A percentile compares a stretch with the other conserved stretches of the same genome.
Conservation (phyloP, 1,140 invertebrate species). For the Drosophila orena region DNA sequence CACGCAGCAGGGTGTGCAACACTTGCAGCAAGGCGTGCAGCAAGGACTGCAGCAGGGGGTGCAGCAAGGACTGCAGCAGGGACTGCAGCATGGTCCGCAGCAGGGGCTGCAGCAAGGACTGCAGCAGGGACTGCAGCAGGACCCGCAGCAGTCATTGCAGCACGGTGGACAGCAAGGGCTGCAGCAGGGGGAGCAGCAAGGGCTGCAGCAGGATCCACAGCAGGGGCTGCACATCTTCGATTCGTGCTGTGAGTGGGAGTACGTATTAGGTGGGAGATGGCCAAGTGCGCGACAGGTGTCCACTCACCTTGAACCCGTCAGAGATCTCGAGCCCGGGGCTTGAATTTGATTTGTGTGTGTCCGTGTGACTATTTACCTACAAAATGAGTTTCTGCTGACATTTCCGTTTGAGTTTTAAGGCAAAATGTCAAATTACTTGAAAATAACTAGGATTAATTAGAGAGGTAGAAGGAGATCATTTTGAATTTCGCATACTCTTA, state of each 20-base stretch:
- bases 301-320: slow-evolving; percentile 62
- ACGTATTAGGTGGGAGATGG: not conserved
- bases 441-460: not conserved
- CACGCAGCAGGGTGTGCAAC: slow-evolving; percentile 21
- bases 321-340: slow-evolving; percentile 52
- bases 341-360: slow-evolving; percentile 35
- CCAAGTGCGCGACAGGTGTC: too few species aligned
- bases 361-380: slow-evolving; percentile 11
- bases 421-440: not conserved
- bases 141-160: slow-evolving; percentile 20
- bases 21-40: slow-evolving; percentile 33
- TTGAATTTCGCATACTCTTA: not conserved
- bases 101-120: slow-evolving; percentile 4
- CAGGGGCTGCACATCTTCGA: slow-evolving; percentile 65
- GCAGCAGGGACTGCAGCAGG: slow-evolving; percentile 36
- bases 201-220: slow-evolving; percentile 16
- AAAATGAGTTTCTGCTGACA: slow-evolving; percentile 7
- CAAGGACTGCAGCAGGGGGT: slow-evolving; percentile 19
- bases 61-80: slow-evolving; percentile 28
- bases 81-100: slow-evolving; percentile 9
- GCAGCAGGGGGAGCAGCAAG: slow-evolving; percentile 33
- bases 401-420: not conserved
- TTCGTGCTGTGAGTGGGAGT: slow-evolving; percentile 11
- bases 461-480: not conserved
- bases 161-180: slow-evolving; percentile 24